A percentile compares a stretch with the other conserved stretches of the same genome.
These are phyloP conservation scores for Drosophila pseudoananassae DNA, from an alignment of 1,140 invertebrate species.

Conservation along the genomic window DNA sequence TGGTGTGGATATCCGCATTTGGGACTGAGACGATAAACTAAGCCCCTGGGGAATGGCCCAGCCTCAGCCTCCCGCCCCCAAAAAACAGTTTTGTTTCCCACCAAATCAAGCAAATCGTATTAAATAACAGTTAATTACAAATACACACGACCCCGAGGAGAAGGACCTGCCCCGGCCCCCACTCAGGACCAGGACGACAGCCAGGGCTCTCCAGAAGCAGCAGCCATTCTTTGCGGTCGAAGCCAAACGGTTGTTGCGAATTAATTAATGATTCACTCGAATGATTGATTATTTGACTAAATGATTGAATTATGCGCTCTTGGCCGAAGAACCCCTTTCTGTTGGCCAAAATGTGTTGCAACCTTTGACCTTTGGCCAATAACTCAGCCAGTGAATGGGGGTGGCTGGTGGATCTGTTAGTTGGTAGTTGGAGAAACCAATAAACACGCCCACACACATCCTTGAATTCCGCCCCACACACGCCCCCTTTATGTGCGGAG, in stretches of 20 bases:
- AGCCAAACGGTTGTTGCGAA: slow-evolving; percentile 73
- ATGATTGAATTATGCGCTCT: slow-evolving; percentile 73
- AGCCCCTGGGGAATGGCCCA: slow-evolving; percentile 1
- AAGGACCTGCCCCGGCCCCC: slow-evolving; percentile 5
- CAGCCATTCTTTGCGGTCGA: slow-evolving; percentile 41
- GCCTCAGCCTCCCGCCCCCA: background rate
- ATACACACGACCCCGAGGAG: slow-evolving; percentile 43
- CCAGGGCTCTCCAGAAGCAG: too few relatives aligned
- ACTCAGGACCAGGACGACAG: too few relatives aligned
- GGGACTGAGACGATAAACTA: slow-evolving; percentile 8
- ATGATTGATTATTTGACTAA: slow-evolving; percentile 78
- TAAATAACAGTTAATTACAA: slow-evolving; percentile 81
- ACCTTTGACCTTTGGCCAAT: slow-evolving; percentile 75
- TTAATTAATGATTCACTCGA: slow-evolving; percentile 80
- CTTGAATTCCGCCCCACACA: background rate
- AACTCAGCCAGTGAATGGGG: slow-evolving; percentile 46
- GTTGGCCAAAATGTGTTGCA: slow-evolving; percentile 21
- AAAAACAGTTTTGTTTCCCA: slow-evolving; percentile 34
- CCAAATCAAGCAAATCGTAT: slow-evolving; percentile 76
- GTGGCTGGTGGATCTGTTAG: background rate
- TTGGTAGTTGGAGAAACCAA: slow-evolving; percentile 11
- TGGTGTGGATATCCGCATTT: slow-evolving; percentile 32
- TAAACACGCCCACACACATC: slow-evolving; percentile 35
- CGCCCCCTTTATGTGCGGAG: background rate
- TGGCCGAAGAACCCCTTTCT: background rate